Conservation (phyloP, 92 coral and sea anemone genomes). For the Isaurus tuberculatus region DNA sequence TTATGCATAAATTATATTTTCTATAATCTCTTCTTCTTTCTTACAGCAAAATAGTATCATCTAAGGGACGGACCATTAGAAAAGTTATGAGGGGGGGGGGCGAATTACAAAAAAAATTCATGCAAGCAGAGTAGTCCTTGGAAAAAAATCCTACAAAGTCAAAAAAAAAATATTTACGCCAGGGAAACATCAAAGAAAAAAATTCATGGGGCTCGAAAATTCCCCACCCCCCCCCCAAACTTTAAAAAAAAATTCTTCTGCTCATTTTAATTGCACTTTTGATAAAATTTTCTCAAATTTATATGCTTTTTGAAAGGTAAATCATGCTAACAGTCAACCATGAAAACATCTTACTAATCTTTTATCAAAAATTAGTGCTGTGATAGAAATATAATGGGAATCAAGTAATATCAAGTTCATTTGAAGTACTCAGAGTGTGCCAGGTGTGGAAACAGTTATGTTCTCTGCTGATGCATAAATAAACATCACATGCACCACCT, state of each 20-base stretch:
- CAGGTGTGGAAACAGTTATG: constrained; percentile 54
- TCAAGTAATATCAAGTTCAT: constrained; percentile 3
- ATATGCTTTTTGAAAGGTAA: background rate
- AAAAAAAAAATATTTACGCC: too few relatives aligned
- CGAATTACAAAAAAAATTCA: too few relatives aligned
- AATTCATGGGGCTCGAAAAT: too few relatives aligned
- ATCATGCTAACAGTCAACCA: constrained; percentile 1
- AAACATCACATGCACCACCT: constrained; percentile 49
- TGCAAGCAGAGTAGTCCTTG: too few relatives aligned
- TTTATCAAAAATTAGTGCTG: background rate
- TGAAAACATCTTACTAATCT: background rate
- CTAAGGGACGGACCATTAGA: too few relatives aligned
- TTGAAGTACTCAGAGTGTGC: constrained; percentile 61
- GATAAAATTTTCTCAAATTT: background rate
- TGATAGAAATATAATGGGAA: constrained; percentile 7
- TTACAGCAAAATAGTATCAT: too few relatives aligned
- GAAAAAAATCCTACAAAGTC: too few relatives aligned
- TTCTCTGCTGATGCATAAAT: constrained; percentile 60
- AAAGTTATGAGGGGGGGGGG: too few relatives aligned
- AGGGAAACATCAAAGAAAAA: too few relatives aligned
- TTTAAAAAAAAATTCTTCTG: too few relatives aligned
- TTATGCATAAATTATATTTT: constrained; percentile 2
- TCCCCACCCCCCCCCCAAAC: too few relatives aligned
- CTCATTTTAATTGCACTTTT: background rate
- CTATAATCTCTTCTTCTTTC: background rate